Percentiles rank a stretch among this genome's conserved stretches.
Evolutionary conservation across 2,888 invertebrate species (phyloP).

Genomic region (Drosophila pegasa): DNA sequence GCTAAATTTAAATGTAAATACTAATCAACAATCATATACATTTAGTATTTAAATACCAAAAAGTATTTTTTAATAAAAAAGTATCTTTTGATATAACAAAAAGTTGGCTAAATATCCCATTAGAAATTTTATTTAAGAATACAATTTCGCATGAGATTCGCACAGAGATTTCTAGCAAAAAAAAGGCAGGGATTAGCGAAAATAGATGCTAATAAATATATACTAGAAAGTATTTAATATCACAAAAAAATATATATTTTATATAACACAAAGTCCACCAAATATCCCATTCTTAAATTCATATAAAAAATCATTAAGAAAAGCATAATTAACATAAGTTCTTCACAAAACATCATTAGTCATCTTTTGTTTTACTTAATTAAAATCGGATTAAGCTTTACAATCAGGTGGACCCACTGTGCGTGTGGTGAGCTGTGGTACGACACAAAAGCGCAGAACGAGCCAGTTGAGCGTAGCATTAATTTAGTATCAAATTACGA

Average conservation of each 20-base stretch:
- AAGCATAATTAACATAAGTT: not conserved
- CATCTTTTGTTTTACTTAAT: constrained; percentile 1
- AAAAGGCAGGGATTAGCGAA: too few relatives aligned
- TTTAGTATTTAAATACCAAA: not conserved
- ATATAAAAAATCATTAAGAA: too few relatives aligned
- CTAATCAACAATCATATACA: too few relatives aligned
- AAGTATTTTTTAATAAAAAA: not conserved
- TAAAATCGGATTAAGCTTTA: not conserved
- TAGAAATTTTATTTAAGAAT: not conserved
- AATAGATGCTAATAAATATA: too few relatives aligned
- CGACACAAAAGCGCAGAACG: constrained; percentile 77
- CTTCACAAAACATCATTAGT: constrained; percentile 1
- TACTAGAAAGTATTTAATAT: too few relatives aligned
- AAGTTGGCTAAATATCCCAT: not conserved
- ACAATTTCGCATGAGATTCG: too few relatives aligned
- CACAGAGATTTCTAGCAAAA: too few relatives aligned
- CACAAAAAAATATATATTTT: not conserved
- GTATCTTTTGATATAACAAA: not conserved
- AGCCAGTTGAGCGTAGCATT: constrained; percentile 80
- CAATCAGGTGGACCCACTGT: constrained; percentile 49
- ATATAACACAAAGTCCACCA: not conserved
- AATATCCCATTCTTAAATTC: not conserved
- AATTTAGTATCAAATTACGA: constrained; percentile 84
- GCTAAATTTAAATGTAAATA: too few relatives aligned
- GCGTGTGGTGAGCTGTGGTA: constrained; percentile 23